Conservation (phyloP, 2,113 vertebrate species). For the Strix uralensis region DNA sequence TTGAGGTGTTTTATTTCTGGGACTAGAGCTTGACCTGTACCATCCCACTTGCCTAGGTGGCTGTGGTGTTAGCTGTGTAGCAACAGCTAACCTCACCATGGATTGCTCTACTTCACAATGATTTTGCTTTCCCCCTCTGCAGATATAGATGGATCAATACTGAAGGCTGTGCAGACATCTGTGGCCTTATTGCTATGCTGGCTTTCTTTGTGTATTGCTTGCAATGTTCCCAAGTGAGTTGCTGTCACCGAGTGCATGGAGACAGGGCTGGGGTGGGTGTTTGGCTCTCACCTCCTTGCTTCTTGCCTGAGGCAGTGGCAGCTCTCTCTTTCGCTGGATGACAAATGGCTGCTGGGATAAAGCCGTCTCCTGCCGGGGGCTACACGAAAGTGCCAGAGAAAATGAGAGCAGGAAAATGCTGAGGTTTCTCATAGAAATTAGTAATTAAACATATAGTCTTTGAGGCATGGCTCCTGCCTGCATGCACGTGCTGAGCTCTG, state of each 20-base stretch:
- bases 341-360: not conserved
- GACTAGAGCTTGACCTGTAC: not conserved
- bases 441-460: not conserved
- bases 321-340: not conserved
- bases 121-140: not conserved
- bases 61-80: not conserved
- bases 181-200: not conserved
- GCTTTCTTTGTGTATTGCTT: not conserved
- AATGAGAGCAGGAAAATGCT: not conserved
- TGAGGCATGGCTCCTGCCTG: not conserved
- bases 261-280: not conserved
- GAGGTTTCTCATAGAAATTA: not conserved
- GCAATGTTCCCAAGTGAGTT: not conserved
- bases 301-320: accelerated
- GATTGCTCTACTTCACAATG: not conserved
- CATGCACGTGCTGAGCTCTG: not conserved
- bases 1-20: not conserved
- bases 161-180: not conserved
- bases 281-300: not conserved
- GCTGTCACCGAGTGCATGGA: not conserved
- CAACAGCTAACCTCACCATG: not conserved
- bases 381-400: not conserved
- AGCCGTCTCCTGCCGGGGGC: not conserved
- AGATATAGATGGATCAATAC: not conserved
- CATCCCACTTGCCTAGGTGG: not conserved